Percentiles rank a stretch among this genome's conserved stretches.
Evolutionary conservation across 2,888 invertebrate species (phyloP).

Genomic region (Neelides folsomi): DNA sequence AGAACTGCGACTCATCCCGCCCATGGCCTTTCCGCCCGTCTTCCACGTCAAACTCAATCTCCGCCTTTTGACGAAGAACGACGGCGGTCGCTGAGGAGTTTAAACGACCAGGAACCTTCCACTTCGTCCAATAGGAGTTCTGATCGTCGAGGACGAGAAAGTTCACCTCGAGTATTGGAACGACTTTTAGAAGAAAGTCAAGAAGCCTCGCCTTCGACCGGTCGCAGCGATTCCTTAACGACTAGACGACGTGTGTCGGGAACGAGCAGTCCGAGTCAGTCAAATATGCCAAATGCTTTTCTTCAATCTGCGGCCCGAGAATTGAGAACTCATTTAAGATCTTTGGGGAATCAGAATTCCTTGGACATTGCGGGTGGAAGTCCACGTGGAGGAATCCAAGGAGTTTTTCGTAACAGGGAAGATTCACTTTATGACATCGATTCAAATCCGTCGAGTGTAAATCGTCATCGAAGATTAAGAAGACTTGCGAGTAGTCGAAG

Average conservation of each 20-base stretch:
- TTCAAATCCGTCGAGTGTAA: slow-evolving; percentile 21
- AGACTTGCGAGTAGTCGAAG: slow-evolving; percentile 30
- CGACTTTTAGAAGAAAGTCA: slow-evolving; percentile 32
- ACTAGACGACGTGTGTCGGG: background rate
- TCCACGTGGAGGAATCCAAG: slow-evolving; percentile 17
- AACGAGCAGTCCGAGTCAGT: background rate
- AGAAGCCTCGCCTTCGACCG: slow-evolving; percentile 27
- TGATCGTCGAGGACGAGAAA: slow-evolving; percentile 21
- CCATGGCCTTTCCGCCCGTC: background rate
- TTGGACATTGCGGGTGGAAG: slow-evolving; percentile 24
- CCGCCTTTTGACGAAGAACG: slow-evolving; percentile 5
- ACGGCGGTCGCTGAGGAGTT: background rate
- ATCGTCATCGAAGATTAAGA: slow-evolving; percentile 31
- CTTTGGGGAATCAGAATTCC: slow-evolving; percentile 25
- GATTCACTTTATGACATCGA: slow-evolving; percentile 29
- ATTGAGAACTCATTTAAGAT: slow-evolving; percentile 24
- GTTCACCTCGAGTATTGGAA: slow-evolving; percentile 31
- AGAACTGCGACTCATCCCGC: slow-evolving; percentile 1
- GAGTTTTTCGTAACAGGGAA: slow-evolving; percentile 25
- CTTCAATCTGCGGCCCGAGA: slow-evolving; percentile 28
- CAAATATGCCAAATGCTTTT: slow-evolving; percentile 22
- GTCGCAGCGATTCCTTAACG: background rate
- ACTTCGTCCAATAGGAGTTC: background rate
- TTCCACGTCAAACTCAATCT: background rate
- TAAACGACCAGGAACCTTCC: background rate